A percentile compares a stretch with the other conserved stretches of the same genome.
These are phyloP conservation scores for Turdus rufiventris DNA, from an alignment of 2,113 vertebrate genomes.

Conservation along the genomic window DNA sequence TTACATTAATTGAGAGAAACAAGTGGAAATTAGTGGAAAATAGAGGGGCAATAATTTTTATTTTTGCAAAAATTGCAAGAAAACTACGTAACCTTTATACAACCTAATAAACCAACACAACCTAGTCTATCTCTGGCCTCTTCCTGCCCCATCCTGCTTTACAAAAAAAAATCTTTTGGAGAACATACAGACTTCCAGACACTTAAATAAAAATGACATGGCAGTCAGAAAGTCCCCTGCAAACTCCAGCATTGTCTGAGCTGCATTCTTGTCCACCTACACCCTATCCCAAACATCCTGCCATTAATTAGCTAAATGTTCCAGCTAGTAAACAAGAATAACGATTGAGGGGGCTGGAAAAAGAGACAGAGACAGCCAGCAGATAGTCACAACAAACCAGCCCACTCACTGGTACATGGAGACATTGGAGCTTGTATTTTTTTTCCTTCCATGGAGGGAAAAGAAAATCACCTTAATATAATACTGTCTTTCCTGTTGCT, in stretches of 20 bases:
- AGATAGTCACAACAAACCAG: constrained; percentile 71
- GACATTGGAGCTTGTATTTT: constrained; percentile 36
- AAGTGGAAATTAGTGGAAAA: neutral
- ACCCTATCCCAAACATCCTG: constrained; percentile 78
- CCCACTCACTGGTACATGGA: constrained; percentile 48
- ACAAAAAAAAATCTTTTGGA: neutral
- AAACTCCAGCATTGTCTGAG: constrained; percentile 67
- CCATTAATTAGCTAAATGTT: constrained; percentile 77
- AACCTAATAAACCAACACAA: neutral
- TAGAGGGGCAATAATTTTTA: neutral
- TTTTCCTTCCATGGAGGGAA: constrained; percentile 22
- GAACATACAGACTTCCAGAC: constrained; percentile 34
- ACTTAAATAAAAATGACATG: constrained; percentile 14
- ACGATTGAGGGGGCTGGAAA: constrained; percentile 67
- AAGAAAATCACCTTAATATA: constrained; percentile 63
- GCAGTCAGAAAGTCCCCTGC: constrained; percentile 48
- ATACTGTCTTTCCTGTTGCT: constrained; percentile 57
- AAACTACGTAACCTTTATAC: neutral
- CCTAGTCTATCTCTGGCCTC: neutral
- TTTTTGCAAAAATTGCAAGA: neutral
- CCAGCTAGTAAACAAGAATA: constrained; percentile 74
- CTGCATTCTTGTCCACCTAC: constrained; percentile 77
- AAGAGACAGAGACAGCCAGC: constrained; percentile 64
- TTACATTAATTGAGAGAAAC: neutral
- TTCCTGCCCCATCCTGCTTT: constrained; percentile 19